These are phyloP conservation scores for Pungitius pungitius DNA, from an alignment of 2,113 vertebrate genomes.

Conservation along the genomic window DNA sequence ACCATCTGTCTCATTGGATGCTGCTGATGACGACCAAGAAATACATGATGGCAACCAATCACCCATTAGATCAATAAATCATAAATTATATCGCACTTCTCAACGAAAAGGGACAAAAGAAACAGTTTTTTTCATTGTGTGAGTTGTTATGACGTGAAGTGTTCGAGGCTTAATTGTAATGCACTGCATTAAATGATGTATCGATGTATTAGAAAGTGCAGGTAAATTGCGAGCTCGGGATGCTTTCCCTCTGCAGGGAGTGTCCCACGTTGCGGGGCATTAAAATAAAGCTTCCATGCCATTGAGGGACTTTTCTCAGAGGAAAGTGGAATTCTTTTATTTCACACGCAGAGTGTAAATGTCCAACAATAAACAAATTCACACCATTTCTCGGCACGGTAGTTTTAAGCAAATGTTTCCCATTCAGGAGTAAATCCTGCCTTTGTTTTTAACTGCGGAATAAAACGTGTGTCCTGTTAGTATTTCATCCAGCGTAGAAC, in stretches of 20 bases:
- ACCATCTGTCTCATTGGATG: conserved; percentile 36
- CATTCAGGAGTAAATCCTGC: not conserved
- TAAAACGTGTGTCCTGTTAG: not conserved
- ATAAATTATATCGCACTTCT: conserved; percentile 2
- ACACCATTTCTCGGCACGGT: not conserved
- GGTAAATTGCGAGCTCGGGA: too few species aligned
- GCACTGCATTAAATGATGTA: too few species aligned
- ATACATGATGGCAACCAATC: conserved; percentile 40
- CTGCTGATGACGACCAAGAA: conserved; percentile 20
- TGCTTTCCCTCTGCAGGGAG: too few species aligned
- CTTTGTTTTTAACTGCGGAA: too few species aligned
- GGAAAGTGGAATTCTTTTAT: not conserved
- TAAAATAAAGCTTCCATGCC: not conserved
- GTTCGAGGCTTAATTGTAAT: not conserved
- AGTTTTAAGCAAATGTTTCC: not conserved
- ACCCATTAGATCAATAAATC: conserved; percentile 27
- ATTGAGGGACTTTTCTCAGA: not conserved
- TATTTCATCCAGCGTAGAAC: not conserved
- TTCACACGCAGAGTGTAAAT: not conserved
- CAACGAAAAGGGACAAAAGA: conserved; percentile 24
- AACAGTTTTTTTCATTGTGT: conserved; percentile 25
- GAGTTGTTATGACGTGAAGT: conserved; percentile 26
- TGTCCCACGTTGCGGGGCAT: too few species aligned
- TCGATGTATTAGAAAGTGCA: too few species aligned
- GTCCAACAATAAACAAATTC: not conserved